These are phyloP conservation scores for Hypocryptadius cinnamomeus DNA, from an alignment of 2,113 vertebrate genomes.

Conservation along the genomic window DNA sequence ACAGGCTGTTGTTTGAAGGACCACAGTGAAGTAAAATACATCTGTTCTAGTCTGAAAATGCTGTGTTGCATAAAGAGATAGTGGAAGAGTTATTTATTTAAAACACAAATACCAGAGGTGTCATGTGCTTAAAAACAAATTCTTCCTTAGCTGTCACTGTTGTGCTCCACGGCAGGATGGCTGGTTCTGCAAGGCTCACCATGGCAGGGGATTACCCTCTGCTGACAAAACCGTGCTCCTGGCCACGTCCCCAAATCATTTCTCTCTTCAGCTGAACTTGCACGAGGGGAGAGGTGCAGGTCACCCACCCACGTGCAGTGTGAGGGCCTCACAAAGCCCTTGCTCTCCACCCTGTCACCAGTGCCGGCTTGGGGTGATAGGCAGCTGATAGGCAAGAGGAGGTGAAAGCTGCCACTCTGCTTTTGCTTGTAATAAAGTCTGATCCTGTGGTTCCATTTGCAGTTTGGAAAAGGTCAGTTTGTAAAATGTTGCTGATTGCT, in stretches of 20 bases:
- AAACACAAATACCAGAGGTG: background rate
- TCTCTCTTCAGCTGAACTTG: background rate
- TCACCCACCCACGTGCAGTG: background rate
- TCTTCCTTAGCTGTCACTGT: background rate
- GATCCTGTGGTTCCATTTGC: background rate
- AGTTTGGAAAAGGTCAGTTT: background rate
- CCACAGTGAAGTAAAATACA: background rate
- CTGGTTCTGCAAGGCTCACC: background rate
- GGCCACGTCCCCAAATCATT: background rate
- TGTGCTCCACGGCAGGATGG: background rate
- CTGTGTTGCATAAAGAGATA: background rate
- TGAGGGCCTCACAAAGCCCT: background rate
- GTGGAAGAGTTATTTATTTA: background rate
- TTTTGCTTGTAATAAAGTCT: background rate
- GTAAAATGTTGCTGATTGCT: background rate
- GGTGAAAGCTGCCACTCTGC: background rate
- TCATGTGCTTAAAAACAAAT: background rate
- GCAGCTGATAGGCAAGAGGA: background rate
- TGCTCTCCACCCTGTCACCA: background rate
- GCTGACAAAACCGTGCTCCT: background rate
- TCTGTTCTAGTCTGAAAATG: background rate
- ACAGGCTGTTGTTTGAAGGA: background rate
- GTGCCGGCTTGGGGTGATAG: background rate
- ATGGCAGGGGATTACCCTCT: background rate
- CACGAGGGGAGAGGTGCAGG: background rate